Percentiles rank a stretch among this genome's conserved stretches.
Conservation (phyloP, 2,797 vertebrate genomes). For the Melanotaenia pygmaea region DNA sequence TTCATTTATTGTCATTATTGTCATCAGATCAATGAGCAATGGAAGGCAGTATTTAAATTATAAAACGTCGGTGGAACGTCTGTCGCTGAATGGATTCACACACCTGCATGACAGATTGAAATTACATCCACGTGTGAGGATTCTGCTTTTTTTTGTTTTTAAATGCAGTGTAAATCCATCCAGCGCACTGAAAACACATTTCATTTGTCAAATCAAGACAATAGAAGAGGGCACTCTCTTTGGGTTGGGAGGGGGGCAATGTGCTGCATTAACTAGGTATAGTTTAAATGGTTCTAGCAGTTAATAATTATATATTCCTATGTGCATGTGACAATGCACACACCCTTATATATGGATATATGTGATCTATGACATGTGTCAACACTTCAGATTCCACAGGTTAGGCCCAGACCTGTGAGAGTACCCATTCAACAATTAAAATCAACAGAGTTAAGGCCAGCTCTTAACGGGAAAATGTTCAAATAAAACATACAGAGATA, state of each 20-base stretch:
- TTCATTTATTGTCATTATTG: slow-evolving; percentile 80
- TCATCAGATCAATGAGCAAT: slow-evolving; percentile 76
- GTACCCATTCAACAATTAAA: slow-evolving; percentile 73
- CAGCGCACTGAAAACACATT: slow-evolving; percentile 50
- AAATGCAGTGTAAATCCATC: slow-evolving; percentile 59
- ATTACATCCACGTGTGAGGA: slow-evolving; percentile 10
- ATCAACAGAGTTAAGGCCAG: slow-evolving; percentile 80
- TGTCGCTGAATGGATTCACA: slow-evolving; percentile 60
- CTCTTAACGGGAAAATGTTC: slow-evolving; percentile 74
- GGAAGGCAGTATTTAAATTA: slow-evolving; percentile 83
- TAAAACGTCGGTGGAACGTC: slow-evolving; percentile 73
- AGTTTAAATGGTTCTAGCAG: slow-evolving; percentile 68
- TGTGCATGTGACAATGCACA: slow-evolving; percentile 69
- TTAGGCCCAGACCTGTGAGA: slow-evolving; percentile 71
- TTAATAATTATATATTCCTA: slow-evolving; percentile 62
- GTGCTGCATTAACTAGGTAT: slow-evolving; percentile 72
- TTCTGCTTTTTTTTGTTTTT: background rate
- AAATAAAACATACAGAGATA: slow-evolving; percentile 72
- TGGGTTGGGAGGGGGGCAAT: slow-evolving; percentile 34
- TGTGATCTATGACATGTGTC: slow-evolving; percentile 65
- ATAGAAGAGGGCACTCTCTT: slow-evolving; percentile 57
- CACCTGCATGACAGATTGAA: slow-evolving; percentile 18
- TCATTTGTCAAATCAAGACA: slow-evolving; percentile 53
- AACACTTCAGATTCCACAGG: slow-evolving; percentile 71
- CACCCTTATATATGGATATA: slow-evolving; percentile 66